phyloP scores from a whole-genome alignment of 2,113 vertebrate genomes.

The Ochotona curzoniae region DNA sequence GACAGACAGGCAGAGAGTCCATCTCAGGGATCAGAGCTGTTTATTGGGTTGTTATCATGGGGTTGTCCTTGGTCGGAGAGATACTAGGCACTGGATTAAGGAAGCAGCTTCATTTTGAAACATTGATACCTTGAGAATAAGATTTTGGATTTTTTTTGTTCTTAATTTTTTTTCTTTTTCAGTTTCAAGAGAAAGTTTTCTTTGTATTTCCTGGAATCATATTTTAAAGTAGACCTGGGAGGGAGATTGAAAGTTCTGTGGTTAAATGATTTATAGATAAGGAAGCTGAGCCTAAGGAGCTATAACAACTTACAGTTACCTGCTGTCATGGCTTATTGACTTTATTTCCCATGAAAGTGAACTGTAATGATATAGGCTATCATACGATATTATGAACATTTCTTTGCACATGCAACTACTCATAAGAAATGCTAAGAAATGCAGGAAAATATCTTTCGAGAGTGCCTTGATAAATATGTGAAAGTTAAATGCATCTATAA shows the following conservation, averaged over 20 bases:
- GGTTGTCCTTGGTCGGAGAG: background rate
- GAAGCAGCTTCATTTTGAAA: background rate
- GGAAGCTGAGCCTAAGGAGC: background rate
- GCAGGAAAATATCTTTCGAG: background rate
- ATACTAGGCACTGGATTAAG: background rate
- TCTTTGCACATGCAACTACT: background rate
- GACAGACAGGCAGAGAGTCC: background rate
- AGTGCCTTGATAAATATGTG: background rate
- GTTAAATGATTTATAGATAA: background rate
- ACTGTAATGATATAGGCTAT: background rate
- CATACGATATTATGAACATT: no score
- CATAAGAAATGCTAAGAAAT: background rate
- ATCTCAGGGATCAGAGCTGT: background rate
- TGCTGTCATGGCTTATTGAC: background rate
- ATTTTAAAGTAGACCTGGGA: background rate
- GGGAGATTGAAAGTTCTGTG: background rate
- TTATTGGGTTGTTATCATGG: background rate
- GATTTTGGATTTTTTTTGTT: background rate
- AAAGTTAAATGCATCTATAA: background rate
- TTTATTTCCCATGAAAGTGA: background rate
- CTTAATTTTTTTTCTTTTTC: slow-evolving; percentile 3
- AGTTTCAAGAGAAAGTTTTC: background rate
- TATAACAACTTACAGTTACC: background rate
- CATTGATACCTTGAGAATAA: background rate
- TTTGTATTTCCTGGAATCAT: background rate